phyloP scores from a whole-genome alignment of 2,888 invertebrate species.

The Trissolcus japonicus region DNA sequence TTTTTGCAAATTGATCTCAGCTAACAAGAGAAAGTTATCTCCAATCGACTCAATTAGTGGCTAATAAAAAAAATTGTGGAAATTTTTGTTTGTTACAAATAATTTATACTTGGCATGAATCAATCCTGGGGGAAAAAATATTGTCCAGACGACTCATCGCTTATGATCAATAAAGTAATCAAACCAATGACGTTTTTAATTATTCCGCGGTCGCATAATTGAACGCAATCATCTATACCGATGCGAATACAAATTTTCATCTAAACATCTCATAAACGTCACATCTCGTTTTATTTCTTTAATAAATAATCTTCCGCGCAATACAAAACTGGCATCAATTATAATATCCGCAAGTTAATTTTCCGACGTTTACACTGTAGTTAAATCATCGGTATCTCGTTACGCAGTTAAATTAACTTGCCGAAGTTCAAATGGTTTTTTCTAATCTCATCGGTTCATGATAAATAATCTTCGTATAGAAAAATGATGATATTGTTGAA shows the following conservation, averaged over 20 bases:
- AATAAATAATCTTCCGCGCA: constrained; percentile 17
- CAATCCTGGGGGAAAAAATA: no score
- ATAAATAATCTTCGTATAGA: no score
- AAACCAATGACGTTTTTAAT: constrained; percentile 3
- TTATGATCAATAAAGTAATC: constrained; percentile 4
- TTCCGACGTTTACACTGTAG: constrained; percentile 30
- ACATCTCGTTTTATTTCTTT: constrained; percentile 14
- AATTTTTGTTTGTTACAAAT: no score
- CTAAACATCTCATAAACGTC: constrained; percentile 13
- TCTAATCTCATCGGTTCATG: not conserved
- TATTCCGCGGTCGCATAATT: constrained; percentile 1
- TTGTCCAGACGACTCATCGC: no score
- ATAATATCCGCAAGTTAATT: constrained; percentile 20
- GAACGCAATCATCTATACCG: constrained; percentile 2
- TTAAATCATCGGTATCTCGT: constrained; percentile 24
- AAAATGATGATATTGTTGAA: no score
- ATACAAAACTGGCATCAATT: constrained; percentile 25
- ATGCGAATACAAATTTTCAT: not conserved
- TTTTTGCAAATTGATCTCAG: not conserved
- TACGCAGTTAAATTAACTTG: constrained; percentile 27
- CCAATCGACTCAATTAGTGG: no score
- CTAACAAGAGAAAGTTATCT: no score
- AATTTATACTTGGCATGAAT: no score
- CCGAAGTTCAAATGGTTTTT: constrained; percentile 12
- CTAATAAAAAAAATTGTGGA: no score